Conservation (phyloP, 2,888 invertebrate species). For the Drosophila lutescens region DNA sequence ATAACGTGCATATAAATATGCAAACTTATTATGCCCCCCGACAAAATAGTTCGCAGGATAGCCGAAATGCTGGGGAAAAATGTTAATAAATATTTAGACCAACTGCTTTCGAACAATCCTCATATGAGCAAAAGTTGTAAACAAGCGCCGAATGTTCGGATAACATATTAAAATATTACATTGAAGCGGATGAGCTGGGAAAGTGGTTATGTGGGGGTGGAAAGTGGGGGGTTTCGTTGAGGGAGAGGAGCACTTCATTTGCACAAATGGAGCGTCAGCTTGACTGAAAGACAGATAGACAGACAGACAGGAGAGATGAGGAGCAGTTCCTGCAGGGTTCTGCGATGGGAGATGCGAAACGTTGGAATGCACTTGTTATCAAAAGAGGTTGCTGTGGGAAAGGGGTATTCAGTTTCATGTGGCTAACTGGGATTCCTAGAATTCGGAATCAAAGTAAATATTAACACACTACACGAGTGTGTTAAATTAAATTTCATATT, state of each 20-base stretch:
- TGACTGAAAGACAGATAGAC: conserved; percentile 47
- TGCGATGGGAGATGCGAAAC: neutral
- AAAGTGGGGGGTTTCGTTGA: neutral
- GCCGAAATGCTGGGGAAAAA: conserved; percentile 8
- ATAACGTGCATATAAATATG: conserved; percentile 42
- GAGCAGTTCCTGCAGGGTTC: conserved; percentile 21
- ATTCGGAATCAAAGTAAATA: neutral
- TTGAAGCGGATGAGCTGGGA: conserved; percentile 33
- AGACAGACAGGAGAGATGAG: conserved; percentile 6
- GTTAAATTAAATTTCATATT: too few species aligned
- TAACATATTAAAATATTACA: conserved; percentile 66
- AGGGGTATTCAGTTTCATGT: neutral
- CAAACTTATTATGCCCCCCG: conserved; percentile 28
- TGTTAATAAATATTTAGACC: conserved; percentile 76
- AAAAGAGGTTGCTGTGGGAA: conserved; percentile 1
- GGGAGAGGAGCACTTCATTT: conserved; percentile 40
- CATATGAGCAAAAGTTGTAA: conserved; percentile 65
- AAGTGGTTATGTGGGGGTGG: neutral
- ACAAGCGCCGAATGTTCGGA: conserved; percentile 59
- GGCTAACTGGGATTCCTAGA: neutral
- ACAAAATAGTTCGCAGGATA: conserved; percentile 5
- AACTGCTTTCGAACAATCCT: conserved; percentile 66
- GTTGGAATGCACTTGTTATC: conserved; percentile 35
- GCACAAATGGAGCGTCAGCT: conserved; percentile 62
- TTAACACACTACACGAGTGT: too few species aligned